Evolutionary conservation across 2,113 vertebrate species (phyloP), one percentile per base, ranked within the genome.

Genomic region (Paradisaea rubra): DNA sequence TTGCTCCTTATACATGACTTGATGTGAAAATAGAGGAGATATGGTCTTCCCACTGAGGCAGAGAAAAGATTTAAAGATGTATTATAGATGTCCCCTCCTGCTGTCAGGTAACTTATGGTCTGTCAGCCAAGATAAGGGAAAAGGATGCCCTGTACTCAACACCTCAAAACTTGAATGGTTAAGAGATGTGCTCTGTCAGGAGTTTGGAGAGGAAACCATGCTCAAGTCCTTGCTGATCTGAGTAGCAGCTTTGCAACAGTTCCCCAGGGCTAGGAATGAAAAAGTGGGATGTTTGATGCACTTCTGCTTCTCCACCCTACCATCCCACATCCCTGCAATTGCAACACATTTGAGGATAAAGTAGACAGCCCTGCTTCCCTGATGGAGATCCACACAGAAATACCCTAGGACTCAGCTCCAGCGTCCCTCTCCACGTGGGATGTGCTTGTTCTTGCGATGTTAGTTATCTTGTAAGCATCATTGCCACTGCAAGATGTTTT

Each of bases 361-460:
- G 45, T 5, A 70, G 73, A 13, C 13, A 86, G 28, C 42, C 17
- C 35, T 49, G 39, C 5, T 0, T 70, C 13, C 57, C 49, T 70
- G 23, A 13, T 27, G 66, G 61, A 61, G 35, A 17, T 49, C 19
- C 28, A 27, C 11, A 6, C 20, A 64, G 57, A 63, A 85, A n/a
- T 52, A 50, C 7, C 13, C 2, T 0, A 4, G 35, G 21, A 63
- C 35, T 92, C 42, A 25, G 35, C 50, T 74, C 42, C 70, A 65
- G 13, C 52, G 25, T 54, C 24, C 24, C 21, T 19, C 30, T 70
- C 57, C 19, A 21, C 25, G 24, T 10, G 18, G 30, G 21, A 60
- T 50, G 25, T 71, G 24, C 19, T 24, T 2, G 0, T 88, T 79
- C 70, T 65, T 79, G 31, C 0, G 0, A 6, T 13, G 2, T 25